phyloP scores from a whole-genome alignment of 2,113 vertebrate genomes.

The Orthonyx spaldingii region DNA sequence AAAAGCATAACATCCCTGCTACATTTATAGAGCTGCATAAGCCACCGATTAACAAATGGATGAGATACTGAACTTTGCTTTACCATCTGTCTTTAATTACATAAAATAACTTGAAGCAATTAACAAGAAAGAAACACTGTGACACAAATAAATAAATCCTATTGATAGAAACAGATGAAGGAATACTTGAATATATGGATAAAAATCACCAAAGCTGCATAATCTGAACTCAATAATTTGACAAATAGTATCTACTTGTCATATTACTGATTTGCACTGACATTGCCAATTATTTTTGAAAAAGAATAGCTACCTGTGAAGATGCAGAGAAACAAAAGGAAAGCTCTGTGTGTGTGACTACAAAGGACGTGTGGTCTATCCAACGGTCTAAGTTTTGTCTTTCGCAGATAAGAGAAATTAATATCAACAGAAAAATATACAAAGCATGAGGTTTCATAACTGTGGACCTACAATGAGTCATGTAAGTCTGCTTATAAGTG shows the following conservation, averaged over 20 bases:
- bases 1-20: slow-evolving; percentile 55
- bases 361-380: not conserved
- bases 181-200: slow-evolving; percentile 29
- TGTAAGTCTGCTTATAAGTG: not conserved
- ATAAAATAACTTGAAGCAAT: slow-evolving; percentile 66
- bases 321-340: not conserved
- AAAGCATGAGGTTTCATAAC: slow-evolving; percentile 41
- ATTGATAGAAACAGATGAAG: slow-evolving; percentile 56
- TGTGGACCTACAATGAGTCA: not conserved
- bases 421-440: slow-evolving; percentile 49
- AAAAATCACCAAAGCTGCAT: not conserved
- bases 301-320: not conserved
- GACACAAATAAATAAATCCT: slow-evolving; percentile 65
- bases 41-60: slow-evolving; percentile 59
- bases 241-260: not conserved
- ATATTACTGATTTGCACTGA: not conserved
- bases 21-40: slow-evolving; percentile 60
- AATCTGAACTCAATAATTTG: not conserved
- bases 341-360: not conserved
- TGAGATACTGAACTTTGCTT: slow-evolving; percentile 64
- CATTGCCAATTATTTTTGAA: not conserved
- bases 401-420: slow-evolving; percentile 12
- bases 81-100: slow-evolving; percentile 67
- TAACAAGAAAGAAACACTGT: slow-evolving; percentile 58
- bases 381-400: not conserved